Conservation (phyloP, 2,797 vertebrate species). For the Tragelaphus eurycerus region DNA sequence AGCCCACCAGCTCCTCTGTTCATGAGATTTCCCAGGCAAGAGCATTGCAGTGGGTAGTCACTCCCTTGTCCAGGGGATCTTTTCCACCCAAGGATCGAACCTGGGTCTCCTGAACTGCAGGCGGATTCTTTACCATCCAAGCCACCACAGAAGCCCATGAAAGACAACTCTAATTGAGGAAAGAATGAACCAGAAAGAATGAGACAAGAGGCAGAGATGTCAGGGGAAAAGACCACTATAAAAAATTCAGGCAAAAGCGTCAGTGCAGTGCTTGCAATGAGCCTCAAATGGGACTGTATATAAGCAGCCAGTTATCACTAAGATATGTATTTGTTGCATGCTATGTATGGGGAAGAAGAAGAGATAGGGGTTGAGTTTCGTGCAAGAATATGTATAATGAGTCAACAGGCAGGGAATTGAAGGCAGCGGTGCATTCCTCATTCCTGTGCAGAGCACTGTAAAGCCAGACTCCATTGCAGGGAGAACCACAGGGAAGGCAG, state of each 20-base stretch:
- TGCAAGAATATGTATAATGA: background rate
- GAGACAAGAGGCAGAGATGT: background rate
- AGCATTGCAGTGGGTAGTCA: background rate
- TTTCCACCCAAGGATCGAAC: background rate
- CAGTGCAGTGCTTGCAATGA: rapidly evolving
- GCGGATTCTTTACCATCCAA: background rate
- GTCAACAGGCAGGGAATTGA: background rate
- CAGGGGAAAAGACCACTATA: background rate
- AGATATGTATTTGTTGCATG: background rate
- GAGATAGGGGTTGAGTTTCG: background rate
- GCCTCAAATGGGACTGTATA: background rate
- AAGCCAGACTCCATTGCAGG: background rate
- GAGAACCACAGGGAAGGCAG: background rate
- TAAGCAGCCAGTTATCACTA: background rate
- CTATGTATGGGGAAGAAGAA: background rate
- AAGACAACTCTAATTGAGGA: background rate
- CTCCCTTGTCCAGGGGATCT: background rate
- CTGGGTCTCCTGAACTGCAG: background rate
- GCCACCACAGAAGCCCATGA: background rate
- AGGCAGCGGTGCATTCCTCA: background rate
- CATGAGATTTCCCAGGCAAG: background rate
- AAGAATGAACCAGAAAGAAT: background rate
- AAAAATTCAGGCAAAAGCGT: background rate
- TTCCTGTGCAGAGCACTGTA: background rate
- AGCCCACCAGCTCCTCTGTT: background rate